Conservation (phyloP, 2,113 vertebrate species). For the Morone chrysops region DNA sequence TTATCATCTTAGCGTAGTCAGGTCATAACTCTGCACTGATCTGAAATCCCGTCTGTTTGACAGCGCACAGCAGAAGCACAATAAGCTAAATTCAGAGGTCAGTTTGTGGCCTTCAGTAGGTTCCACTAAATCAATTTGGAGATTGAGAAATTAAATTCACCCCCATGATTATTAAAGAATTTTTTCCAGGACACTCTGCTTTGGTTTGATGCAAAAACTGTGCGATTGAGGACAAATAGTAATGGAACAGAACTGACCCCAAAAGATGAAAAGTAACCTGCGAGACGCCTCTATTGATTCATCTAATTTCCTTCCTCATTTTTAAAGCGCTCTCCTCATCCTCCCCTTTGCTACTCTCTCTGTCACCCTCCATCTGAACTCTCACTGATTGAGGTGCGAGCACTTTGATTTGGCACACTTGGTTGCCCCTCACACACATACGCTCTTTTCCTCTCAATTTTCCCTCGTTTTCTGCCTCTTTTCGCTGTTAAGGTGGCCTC, state of each 20-base stretch:
- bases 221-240: slow-evolving; percentile 57
- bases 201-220: slow-evolving; percentile 42
- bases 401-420: slow-evolving; percentile 63
- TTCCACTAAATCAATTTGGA: slow-evolving; percentile 70
- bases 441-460: slow-evolving; percentile 12
- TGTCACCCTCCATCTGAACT: slow-evolving; percentile 71
- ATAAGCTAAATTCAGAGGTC: slow-evolving; percentile 56
- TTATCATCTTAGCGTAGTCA: slow-evolving; percentile 81
- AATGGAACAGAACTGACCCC: slow-evolving; percentile 58
- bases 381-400: slow-evolving; percentile 72
- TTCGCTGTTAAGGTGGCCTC: slow-evolving; percentile 19
- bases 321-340: slow-evolving; percentile 47
- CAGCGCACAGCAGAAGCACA: slow-evolving; percentile 49
- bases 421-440: slow-evolving; percentile 35
- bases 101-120: slow-evolving; percentile 39
- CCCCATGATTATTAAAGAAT: neutral
- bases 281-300: slow-evolving; percentile 48
- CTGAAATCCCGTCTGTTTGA: slow-evolving; percentile 78
- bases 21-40: slow-evolving; percentile 76
- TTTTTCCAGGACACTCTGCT: neutral
- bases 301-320: slow-evolving; percentile 54
- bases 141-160: slow-evolving; percentile 68
- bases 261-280: slow-evolving; percentile 56
- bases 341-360: slow-evolving; percentile 51
- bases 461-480: slow-evolving; percentile 19